Evolutionary conservation across 2,113 vertebrate species (phyloP).

Genomic region (Cinclus mexicanus): DNA sequence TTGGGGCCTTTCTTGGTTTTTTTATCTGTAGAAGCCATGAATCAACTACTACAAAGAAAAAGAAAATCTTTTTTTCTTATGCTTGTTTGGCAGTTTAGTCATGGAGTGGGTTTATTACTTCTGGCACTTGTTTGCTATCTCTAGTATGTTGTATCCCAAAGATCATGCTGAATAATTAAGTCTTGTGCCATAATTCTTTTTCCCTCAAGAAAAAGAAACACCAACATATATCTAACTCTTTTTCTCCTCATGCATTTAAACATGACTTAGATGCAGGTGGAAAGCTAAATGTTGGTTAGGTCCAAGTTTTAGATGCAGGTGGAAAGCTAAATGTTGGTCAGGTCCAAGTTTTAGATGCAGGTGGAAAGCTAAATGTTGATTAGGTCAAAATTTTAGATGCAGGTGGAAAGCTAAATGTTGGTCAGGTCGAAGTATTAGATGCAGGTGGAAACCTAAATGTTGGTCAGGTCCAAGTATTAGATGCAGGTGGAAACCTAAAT

Average conservation of each 20-base stretch:
- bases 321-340: not conserved
- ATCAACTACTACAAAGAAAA: not conserved
- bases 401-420: no score
- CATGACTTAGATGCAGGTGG: not conserved
- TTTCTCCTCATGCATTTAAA: not conserved
- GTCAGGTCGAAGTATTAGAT: no score
- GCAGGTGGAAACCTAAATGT: no score
- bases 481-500: no score
- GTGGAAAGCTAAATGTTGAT: no score
- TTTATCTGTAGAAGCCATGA: not conserved
- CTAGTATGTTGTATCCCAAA: not conserved
- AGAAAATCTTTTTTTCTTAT: not conserved
- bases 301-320: not conserved
- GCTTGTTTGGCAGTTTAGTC: not conserved
- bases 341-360: not conserved
- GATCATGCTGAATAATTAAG: not conserved
- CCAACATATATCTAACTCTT: not conserved
- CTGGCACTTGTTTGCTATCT: not conserved
- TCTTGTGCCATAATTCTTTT: not conserved
- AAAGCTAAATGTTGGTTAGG: not conserved
- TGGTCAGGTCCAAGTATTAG: no score
- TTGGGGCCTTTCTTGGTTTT: rapidly evolving
- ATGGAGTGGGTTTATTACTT: not conserved
- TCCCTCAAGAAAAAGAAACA: not conserved
- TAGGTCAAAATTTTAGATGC: no score